Percentiles rank a stretch among this genome's conserved stretches.
Conservation (phyloP, 2,797 vertebrate genomes). For the Acipenser ruthenus region DNA sequence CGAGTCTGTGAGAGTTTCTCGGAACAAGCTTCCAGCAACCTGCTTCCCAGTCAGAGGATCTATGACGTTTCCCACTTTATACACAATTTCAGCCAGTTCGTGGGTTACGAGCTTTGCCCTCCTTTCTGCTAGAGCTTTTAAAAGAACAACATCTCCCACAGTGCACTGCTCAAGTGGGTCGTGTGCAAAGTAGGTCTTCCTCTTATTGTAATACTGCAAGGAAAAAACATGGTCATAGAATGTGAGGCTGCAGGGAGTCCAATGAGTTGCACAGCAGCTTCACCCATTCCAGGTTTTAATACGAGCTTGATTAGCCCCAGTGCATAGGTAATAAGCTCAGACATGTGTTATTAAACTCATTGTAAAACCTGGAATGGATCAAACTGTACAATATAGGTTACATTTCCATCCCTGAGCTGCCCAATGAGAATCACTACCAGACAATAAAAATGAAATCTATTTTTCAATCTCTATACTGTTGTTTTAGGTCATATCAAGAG, state of each 20-base stretch:
- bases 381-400: no score
- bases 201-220: constrained; percentile 85
- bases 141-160: constrained; percentile 82
- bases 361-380: no score
- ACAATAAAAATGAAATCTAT: no score
- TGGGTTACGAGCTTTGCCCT: constrained; percentile 85
- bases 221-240: neutral
- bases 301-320: no score
- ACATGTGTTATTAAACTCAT: no score
- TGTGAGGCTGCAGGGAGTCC: neutral
- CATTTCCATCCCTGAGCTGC: no score
- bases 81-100: constrained; percentile 83
- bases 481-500: neutral
- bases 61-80: constrained; percentile 84
- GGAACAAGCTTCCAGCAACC: constrained; percentile 70
- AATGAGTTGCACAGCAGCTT: no score
- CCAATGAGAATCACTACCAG: no score
- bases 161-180: constrained; percentile 80
- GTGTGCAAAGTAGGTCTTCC: constrained; percentile 95
- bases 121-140: constrained; percentile 76
- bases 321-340: no score
- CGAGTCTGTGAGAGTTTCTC: constrained; percentile 62
- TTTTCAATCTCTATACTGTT: neutral
- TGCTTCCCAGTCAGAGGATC: constrained; percentile 83
- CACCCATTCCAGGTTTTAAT: no score